Conservation (phyloP, 2,888 invertebrate species). For the Herminia tarsipennalis region DNA sequence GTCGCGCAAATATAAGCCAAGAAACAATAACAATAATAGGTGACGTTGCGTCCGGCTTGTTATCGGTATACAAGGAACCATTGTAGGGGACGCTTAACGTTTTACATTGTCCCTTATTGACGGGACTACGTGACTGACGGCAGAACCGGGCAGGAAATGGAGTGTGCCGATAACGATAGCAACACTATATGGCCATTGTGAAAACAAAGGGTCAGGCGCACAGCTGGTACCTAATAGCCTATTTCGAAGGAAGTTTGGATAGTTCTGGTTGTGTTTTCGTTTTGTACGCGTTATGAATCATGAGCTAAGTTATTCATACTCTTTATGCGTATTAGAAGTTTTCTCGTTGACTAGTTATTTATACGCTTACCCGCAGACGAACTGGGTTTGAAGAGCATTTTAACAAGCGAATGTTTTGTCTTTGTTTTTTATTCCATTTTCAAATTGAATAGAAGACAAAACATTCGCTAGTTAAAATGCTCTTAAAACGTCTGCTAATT, state of each 20-base stretch:
- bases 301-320: too few relatives aligned
- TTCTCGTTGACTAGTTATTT: too few relatives aligned
- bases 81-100: constrained; percentile 31
- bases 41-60: constrained; percentile 55
- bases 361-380: too few relatives aligned
- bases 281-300: too few relatives aligned
- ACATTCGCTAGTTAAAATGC: too few relatives aligned
- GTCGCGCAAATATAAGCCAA: constrained; percentile 24
- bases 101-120: constrained; percentile 55
- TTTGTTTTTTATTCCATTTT: too few relatives aligned
- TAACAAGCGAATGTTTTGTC: too few relatives aligned
- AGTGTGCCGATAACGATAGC: constrained; percentile 59
- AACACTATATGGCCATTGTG: constrained; percentile 39
- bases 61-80: constrained; percentile 35
- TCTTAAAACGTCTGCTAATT: too few relatives aligned
- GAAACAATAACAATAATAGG: constrained; percentile 53
- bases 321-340: too few relatives aligned
- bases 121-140: constrained; percentile 57
- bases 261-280: not conserved
- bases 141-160: constrained; percentile 56
- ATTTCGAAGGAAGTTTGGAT: constrained; percentile 1
- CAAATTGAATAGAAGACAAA: too few relatives aligned
- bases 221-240: constrained; percentile 23
- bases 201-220: constrained; percentile 23
- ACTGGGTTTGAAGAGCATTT: too few relatives aligned